phyloP scores from a whole-genome alignment of 1,140 invertebrate species.

The Melipona quadrifasciata region DNA sequence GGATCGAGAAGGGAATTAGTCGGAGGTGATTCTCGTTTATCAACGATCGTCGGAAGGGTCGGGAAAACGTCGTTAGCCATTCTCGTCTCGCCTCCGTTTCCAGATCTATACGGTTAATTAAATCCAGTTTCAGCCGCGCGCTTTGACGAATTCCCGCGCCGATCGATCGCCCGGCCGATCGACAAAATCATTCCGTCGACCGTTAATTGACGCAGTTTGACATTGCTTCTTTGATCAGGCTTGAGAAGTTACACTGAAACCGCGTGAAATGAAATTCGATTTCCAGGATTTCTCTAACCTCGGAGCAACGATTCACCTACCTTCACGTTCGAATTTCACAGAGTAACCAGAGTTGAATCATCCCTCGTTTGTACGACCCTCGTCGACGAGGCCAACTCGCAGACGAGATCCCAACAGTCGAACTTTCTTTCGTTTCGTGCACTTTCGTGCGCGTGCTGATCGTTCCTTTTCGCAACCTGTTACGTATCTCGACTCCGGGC shows the following conservation, averaged over 20 bases:
- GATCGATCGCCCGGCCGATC: slow-evolving; percentile 17
- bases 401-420: too few relatives aligned
- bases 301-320: not conserved
- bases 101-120: slow-evolving; percentile 59
- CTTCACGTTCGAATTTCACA: not conserved
- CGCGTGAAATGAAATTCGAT: slow-evolving; percentile 5
- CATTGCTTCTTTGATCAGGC: slow-evolving; percentile 7
- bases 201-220: not conserved
- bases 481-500: not conserved
- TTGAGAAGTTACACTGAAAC: not conserved
- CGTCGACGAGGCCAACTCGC: too few relatives aligned
- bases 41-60: slow-evolving; percentile 58
- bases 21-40: slow-evolving; percentile 60
- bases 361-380: not conserved
- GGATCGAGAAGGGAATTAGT: slow-evolving; percentile 46
- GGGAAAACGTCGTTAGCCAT: slow-evolving; percentile 59
- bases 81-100: slow-evolving; percentile 40
- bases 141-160: not conserved
- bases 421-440: too few relatives aligned
- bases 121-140: slow-evolving; percentile 42
- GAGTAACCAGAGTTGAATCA: not conserved
- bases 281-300: not conserved
- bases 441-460: not conserved
- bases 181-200: not conserved
- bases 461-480: slow-evolving; percentile 28